A percentile compares a stretch with the other conserved stretches of the same genome.
phyloP scores from a whole-genome alignment of 2,888 invertebrate species.

The Plebejus anna region DNA sequence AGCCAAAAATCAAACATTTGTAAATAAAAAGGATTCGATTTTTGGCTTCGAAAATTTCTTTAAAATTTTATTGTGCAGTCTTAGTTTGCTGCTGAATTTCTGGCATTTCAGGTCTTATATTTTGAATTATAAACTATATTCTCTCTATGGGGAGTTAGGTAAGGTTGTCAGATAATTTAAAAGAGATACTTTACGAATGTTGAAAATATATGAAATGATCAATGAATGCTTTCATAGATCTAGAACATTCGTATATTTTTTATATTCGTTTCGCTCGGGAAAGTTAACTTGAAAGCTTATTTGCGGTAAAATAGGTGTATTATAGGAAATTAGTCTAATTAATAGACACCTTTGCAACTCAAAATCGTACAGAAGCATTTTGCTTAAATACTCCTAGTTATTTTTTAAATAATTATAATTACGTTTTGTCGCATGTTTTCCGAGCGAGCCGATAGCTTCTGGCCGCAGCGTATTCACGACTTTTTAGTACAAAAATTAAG shows the following conservation, averaged over 20 bases:
- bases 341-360: too few relatives aligned
- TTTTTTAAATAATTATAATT: too few relatives aligned
- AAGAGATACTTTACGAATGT: neutral
- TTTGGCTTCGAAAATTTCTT: neutral
- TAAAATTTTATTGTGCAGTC: neutral
- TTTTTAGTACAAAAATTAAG: too few relatives aligned
- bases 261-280: neutral
- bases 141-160: neutral
- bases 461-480: too few relatives aligned
- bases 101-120: neutral
- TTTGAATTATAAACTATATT: neutral
- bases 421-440: too few relatives aligned
- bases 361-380: too few relatives aligned
- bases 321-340: too few relatives aligned
- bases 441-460: too few relatives aligned
- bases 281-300: neutral
- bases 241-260: neutral
- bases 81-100: neutral
- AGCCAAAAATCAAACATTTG: neutral
- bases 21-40: neutral
- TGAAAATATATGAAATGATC: neutral
- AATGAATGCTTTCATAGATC: neutral
- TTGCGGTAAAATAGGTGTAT: neutral
- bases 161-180: neutral
- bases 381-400: too few relatives aligned